These are phyloP conservation scores for Peromyscus nudipes DNA, from an alignment of 2,797 vertebrate species.

Conservation along the genomic window DNA sequence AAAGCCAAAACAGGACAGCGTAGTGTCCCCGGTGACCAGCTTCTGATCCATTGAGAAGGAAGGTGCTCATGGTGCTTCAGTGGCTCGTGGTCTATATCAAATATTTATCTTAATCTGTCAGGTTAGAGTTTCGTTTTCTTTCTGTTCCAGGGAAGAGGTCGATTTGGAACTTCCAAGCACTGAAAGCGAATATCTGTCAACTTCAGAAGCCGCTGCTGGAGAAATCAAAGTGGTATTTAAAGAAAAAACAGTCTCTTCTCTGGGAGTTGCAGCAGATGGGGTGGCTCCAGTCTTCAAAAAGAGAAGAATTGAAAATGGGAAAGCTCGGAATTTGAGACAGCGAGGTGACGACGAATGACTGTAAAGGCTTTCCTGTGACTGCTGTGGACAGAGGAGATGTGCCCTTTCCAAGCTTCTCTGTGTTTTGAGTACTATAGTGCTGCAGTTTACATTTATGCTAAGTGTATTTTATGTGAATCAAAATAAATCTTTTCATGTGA, in stretches of 20 bases:
- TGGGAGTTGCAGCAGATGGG: constrained; percentile 90
- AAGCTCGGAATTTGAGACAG: constrained; percentile 94
- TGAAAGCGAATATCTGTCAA: constrained; percentile 84
- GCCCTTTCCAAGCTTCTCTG: constrained; percentile 26
- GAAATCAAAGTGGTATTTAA: constrained; percentile 93
- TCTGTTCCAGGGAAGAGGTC: constrained; percentile 90
- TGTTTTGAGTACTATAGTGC: constrained; percentile 71
- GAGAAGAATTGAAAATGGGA: constrained; percentile 95
- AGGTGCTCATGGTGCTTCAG: neutral
- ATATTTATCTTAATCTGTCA: constrained; percentile 14
- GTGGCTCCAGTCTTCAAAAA: constrained; percentile 93
- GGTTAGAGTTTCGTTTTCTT: constrained; percentile 57
- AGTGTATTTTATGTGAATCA: constrained; percentile 81
- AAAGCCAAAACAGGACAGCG: neutral
- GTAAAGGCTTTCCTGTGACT: constrained; percentile 71
- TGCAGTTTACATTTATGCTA: constrained; percentile 84
- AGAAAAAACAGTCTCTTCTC: constrained; percentile 96
- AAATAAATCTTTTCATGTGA: constrained; percentile 85
- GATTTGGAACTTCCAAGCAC: constrained; percentile 94
- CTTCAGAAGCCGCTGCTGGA: constrained; percentile 83
- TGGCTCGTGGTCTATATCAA: neutral
- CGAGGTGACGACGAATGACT: constrained; percentile 92
- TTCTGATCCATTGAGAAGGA: constrained; percentile 32
- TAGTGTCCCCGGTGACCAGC: neutral
- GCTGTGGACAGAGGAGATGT: constrained; percentile 76